Conservation (phyloP, 2,797 vertebrate genomes). For the Tachyglossus aculeatus region DNA sequence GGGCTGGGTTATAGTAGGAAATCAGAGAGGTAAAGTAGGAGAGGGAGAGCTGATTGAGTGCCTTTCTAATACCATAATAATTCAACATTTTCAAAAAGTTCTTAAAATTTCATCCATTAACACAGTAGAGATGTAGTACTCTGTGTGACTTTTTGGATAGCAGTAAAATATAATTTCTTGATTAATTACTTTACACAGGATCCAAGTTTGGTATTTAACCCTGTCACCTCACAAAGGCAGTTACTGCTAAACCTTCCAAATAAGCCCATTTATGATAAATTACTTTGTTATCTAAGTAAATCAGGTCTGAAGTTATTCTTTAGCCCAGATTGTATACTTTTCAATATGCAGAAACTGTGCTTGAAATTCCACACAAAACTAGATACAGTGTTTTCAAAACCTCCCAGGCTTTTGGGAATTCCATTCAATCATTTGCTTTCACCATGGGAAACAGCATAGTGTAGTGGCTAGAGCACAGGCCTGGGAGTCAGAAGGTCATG, state of each 20-base stretch:
- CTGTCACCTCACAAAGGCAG: conserved; percentile 84
- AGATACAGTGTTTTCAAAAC: background rate
- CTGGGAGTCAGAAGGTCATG: too few species aligned
- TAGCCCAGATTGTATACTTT: conserved; percentile 49
- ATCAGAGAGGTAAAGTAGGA: too few species aligned
- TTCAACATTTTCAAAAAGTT: conserved; percentile 55
- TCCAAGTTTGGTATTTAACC: conserved; percentile 96
- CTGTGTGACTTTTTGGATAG: conserved; percentile 78
- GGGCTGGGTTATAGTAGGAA: too few species aligned
- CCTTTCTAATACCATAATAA: conserved; percentile 48
- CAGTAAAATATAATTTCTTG: conserved; percentile 81
- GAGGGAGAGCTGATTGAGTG: too few species aligned
- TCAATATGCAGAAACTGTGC: background rate
- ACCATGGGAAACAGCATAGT: too few species aligned
- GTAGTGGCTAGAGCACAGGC: too few species aligned
- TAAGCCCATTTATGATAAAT: conserved; percentile 88
- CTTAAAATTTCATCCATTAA: conserved; percentile 59
- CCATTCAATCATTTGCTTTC: conserved; percentile 41
- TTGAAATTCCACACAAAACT: conserved; percentile 40
- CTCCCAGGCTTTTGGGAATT: conserved; percentile 30
- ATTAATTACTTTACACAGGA: conserved; percentile 89
- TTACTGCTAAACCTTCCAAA: conserved; percentile 87
- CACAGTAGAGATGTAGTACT: conserved; percentile 78
- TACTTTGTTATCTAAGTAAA: conserved; percentile 53
- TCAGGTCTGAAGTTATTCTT: conserved; percentile 53